A percentile compares a stretch with the other conserved stretches of the same genome.
Conservation (phyloP, 2,113 vertebrate species). For the Aldabrachelys gigantea region DNA sequence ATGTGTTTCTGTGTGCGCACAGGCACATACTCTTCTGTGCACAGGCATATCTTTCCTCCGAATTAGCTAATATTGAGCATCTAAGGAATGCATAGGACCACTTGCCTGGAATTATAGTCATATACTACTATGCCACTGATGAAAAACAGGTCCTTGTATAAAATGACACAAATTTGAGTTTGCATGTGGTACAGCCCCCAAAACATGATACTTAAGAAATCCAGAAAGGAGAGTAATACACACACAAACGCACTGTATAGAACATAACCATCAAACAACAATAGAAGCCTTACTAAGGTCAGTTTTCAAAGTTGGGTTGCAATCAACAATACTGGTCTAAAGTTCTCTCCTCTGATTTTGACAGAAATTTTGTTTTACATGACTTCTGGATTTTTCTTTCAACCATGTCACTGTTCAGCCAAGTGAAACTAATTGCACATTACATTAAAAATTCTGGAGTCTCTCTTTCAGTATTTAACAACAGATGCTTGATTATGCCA, state of each 20-base stretch:
- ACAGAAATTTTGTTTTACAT: slow-evolving; percentile 63
- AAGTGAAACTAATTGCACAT: slow-evolving; percentile 55
- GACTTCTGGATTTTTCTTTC: slow-evolving; percentile 68
- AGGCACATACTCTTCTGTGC: background rate
- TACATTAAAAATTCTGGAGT: slow-evolving; percentile 50
- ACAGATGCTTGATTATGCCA: slow-evolving; percentile 65
- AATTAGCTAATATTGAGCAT: background rate
- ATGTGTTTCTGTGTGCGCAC: background rate
- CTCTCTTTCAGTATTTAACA: slow-evolving; percentile 70
- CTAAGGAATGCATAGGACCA: background rate
- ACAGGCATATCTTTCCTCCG: background rate
- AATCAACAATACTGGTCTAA: background rate
- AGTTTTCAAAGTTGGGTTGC: background rate
- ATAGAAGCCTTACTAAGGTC: background rate
- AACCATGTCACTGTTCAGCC: slow-evolving; percentile 43
- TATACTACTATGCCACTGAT: background rate
- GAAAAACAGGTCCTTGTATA: background rate
- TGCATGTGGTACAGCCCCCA: background rate
- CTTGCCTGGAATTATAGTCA: background rate
- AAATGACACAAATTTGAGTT: background rate
- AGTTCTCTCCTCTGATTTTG: slow-evolving; percentile 54
- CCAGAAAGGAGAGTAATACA: background rate
- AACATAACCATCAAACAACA: background rate
- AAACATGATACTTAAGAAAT: background rate
- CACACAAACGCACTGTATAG: background rate